Evolutionary conservation across 2,888 invertebrate genomes (phyloP), one percentile per base, ranked within the genome.

Genomic region (Andrena flavipes): DNA sequence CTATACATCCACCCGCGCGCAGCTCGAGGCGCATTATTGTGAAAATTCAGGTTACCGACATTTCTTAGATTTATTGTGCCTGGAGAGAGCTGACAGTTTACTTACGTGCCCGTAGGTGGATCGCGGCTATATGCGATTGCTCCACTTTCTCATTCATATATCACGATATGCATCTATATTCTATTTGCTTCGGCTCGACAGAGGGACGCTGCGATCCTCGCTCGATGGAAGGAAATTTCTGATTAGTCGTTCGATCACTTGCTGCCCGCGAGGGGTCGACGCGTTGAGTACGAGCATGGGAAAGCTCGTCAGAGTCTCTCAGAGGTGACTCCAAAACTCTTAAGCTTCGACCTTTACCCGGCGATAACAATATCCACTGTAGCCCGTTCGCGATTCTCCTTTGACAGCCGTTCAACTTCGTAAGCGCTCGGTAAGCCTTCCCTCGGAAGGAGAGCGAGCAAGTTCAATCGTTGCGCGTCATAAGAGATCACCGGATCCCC

Each of bases 51-150:
- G 78, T 67, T 85, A 85, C 80, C 80, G 88, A 79, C 78, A 72
- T 85, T 79, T 78, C 80, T 68, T 63, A 75, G 86, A 87, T 87
- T 87, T 87, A 87, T 87, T 86, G 88, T 80, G 68, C 64, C 72
- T 63, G 33, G 59, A 77, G 67, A 73, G 76, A 54, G 88, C 69
- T 87, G 88, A 87, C 86, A 87, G 87, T 86, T 76, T 80, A 82
- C 86, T 87, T 82, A 87, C 82, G 75, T 75, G 82, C 74, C 78
- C 74, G 62, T 63, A 35, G 76, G 68, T 79, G 85, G 76, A 82
- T 79, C 30, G 64, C 80, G 51, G 60, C 71, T 67, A 78, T 81
- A 76, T 59, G 84, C 78, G 71, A 87, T 87, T 79, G 85, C 85
- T 69, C 71, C 67, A 56, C 71, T 70, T 69, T 70, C 62, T 2